phyloP scores from a whole-genome alignment of 2,888 invertebrate genomes.

The Drosophila mayaguana region DNA sequence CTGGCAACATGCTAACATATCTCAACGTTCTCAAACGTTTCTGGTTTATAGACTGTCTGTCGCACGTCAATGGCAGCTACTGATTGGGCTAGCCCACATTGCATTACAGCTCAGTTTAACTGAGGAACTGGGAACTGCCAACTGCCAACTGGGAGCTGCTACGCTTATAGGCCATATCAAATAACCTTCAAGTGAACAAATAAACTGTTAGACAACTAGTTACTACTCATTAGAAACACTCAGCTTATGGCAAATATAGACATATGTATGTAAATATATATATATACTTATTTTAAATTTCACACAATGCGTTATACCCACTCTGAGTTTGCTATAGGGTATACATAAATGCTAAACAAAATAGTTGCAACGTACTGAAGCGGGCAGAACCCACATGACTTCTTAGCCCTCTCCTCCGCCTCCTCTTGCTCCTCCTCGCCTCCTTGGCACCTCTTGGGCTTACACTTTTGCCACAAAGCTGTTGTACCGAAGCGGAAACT shows the following conservation, averaged over 20 bases:
- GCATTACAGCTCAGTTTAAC: conserved; percentile 15
- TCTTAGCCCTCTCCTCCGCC: neutral
- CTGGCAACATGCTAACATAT: conserved; percentile 13
- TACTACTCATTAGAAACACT: conserved; percentile 43
- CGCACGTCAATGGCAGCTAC: conserved; percentile 38
- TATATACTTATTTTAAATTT: neutral
- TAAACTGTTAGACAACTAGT: conserved; percentile 62
- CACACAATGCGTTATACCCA: neutral
- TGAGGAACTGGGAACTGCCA: conserved; percentile 5
- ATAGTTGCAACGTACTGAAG: conserved; percentile 20
- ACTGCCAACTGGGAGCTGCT: conserved; percentile 17
- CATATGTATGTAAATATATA: neutral
- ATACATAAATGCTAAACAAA: conserved; percentile 44
- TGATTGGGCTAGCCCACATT: conserved; percentile 43
- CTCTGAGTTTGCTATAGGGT: neutral
- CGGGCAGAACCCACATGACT: conserved; percentile 35
- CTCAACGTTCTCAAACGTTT: conserved; percentile 16
- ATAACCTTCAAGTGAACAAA: conserved; percentile 73
- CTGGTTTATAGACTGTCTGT: conserved; percentile 36
- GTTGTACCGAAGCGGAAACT: conserved; percentile 65
- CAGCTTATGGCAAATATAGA: conserved; percentile 8
- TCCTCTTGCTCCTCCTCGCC: neutral
- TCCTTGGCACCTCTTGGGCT: neutral
- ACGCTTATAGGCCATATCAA: conserved; percentile 59
- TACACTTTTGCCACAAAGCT: conserved; percentile 9